These are phyloP conservation scores for Prinia subflava DNA, from an alignment of 2,113 vertebrate species.

Conservation along the genomic window DNA sequence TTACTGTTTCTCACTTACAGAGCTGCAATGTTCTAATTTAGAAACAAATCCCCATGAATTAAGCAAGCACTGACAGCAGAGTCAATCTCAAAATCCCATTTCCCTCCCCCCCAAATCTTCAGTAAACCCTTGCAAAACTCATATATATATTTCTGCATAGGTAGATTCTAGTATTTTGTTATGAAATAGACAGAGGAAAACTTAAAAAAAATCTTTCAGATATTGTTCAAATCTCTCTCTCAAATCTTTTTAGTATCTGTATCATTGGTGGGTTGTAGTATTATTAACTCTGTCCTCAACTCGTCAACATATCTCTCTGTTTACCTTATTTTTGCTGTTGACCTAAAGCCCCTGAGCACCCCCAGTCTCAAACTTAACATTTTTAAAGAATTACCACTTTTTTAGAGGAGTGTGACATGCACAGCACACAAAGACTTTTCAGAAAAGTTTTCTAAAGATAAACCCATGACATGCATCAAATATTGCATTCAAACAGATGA, in stretches of 20 bases:
- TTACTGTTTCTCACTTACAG: background rate
- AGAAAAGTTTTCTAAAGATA: background rate
- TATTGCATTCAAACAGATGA: background rate
- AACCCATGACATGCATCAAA: background rate
- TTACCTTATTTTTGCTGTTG: background rate
- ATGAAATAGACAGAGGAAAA: background rate
- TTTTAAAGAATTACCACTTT: background rate
- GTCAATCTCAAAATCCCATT: background rate
- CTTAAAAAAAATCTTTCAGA: background rate
- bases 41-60: background rate
- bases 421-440: background rate
- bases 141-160: background rate
- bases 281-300: background rate
- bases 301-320: background rate
- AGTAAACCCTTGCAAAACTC: background rate
- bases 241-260: background rate
- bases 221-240: background rate
- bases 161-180: background rate
- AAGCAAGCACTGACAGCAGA: background rate
- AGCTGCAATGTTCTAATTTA: background rate
- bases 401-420: background rate
- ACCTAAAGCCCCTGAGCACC: fast-evolving
- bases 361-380: fast-evolving
- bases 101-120: fast-evolving
- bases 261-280: background rate